Conservation (phyloP, 37 sponge, comb jelly and placozoan species). For the Hexactinellida sp. region DNA sequence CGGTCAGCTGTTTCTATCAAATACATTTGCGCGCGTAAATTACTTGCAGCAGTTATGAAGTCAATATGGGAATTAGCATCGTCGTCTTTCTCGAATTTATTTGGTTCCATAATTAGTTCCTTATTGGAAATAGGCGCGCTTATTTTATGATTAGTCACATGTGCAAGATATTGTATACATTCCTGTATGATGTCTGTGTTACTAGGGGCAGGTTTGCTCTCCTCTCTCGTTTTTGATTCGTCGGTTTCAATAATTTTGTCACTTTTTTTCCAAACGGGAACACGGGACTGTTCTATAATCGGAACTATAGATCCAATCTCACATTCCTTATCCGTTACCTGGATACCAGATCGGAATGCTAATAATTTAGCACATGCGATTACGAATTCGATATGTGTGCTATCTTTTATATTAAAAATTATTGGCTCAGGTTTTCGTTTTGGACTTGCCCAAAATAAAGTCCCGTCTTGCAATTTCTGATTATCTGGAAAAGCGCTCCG, state of each 20-base stretch:
- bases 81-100: slow-evolving; percentile 86
- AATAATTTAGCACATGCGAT: background rate
- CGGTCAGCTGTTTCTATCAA: slow-evolving; percentile 72
- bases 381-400: background rate
- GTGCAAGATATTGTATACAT: background rate
- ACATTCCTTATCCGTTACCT: slow-evolving; percentile 13
- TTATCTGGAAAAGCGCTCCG: slow-evolving; percentile 61
- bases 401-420: slow-evolving; percentile 44
- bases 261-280: background rate
- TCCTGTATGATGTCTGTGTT: background rate
- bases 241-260: slow-evolving; percentile 16
- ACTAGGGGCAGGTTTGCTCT: background rate
- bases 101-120: slow-evolving; percentile 31
- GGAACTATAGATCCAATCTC: background rate
- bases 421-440: slow-evolving; percentile 74
- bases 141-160: background rate
- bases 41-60: slow-evolving; percentile 91
- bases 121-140: slow-evolving; percentile 1
- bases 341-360: slow-evolving; percentile 8
- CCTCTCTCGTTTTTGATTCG: background rate
- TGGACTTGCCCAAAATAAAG: slow-evolving; percentile 89
- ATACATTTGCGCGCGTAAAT: slow-evolving; percentile 74
- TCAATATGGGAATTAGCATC: slow-evolving; percentile 91
- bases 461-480: slow-evolving; percentile 79
- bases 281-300: background rate